Base-by-base conservation (phyloP, 2,888 invertebrate genomes). In the Hypsopygia costalis region DNA sequence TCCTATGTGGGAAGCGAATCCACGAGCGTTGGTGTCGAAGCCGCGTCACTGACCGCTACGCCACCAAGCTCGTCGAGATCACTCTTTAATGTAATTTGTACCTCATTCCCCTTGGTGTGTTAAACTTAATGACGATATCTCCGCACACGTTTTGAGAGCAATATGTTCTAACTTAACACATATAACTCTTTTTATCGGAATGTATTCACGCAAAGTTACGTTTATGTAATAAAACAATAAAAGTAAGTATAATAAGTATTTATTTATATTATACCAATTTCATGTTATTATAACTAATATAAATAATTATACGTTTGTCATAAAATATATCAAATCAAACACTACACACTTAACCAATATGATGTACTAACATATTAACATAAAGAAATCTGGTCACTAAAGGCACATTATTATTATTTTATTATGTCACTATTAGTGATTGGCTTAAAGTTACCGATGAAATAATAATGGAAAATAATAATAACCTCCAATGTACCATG, bases 331-430 rank as follows among this genome's bases (percentile, higher is more conserved):
- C 57, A 58, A 61, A 57, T 53, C 57, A 58, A 61, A 56, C 49
- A 52, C 57, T 57, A 61, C 59, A 55, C 59, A 52, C 56, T 52
- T 59, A 61, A 46, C 49, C 39, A 58, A 3, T 31, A 31, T 31
- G 62, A 60, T 41, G 41, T 56, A 54, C 52, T 57, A 58, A 49
- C 60, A 61, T 67, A 75, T 72, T 67, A 69, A 66, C 71, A 70
- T 74, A 68, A 62, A 60, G 65, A 59, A 60, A 65, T 69, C 57
- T 66, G 58, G 64, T 62, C 53, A 60, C 52, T 57, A 63, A 62
- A 74, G 70, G 69, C 72, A 70, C 71, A 52, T 60, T 55, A 51
- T 62, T 58, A 55, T 57, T 43, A 44, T 54, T 50, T 54, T 46
- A 54, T 58, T 58, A 63, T 55, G 60, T 51, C 58, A 63, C 55